Conservation (phyloP, 2,888 invertebrate genomes). For the Cistogaster globosa region DNA sequence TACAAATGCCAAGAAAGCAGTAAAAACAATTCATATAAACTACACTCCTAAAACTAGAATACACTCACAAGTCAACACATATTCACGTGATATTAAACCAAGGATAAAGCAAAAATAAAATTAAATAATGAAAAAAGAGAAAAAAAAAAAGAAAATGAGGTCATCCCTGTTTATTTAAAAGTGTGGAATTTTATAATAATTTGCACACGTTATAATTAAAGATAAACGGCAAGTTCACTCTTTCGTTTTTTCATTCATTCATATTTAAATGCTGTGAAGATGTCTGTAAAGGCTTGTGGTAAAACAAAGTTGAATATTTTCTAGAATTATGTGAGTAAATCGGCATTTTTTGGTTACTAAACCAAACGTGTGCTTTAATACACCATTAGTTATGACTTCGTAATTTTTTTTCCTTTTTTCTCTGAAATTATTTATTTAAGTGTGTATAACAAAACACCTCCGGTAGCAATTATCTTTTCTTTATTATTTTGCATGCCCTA, state of each 20-base stretch:
- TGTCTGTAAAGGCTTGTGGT: background rate
- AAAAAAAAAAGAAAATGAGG: slow-evolving; percentile 53
- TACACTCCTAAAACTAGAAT: slow-evolving; percentile 33
- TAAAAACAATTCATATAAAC: slow-evolving; percentile 34
- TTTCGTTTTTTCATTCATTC: slow-evolving; percentile 49
- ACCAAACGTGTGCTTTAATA: slow-evolving; percentile 18
- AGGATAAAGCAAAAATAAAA: slow-evolving; percentile 27
- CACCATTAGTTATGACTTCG: slow-evolving; percentile 49
- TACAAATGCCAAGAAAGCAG: background rate
- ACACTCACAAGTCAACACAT: background rate
- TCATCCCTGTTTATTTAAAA: slow-evolving; percentile 60
- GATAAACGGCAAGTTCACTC: slow-evolving; percentile 65
- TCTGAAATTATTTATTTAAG: slow-evolving; percentile 5
- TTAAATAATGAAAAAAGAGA: slow-evolving; percentile 4
- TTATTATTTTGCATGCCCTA: slow-evolving; percentile 1
- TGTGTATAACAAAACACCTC: slow-evolving; percentile 40
- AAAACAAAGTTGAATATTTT: slow-evolving; percentile 30
- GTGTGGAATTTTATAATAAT: slow-evolving; percentile 64
- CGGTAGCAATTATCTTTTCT: slow-evolving; percentile 53
- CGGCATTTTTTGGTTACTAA: slow-evolving; percentile 51
- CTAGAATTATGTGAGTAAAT: slow-evolving; percentile 26
- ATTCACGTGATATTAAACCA: slow-evolving; percentile 1
- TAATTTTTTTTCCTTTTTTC: slow-evolving; percentile 1
- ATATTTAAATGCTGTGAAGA: slow-evolving; percentile 25
- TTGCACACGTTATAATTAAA: slow-evolving; percentile 70